These are phyloP conservation scores for Anoncus sp. DNA, from an alignment of 2,888 invertebrate species.

Conservation along the genomic window DNA sequence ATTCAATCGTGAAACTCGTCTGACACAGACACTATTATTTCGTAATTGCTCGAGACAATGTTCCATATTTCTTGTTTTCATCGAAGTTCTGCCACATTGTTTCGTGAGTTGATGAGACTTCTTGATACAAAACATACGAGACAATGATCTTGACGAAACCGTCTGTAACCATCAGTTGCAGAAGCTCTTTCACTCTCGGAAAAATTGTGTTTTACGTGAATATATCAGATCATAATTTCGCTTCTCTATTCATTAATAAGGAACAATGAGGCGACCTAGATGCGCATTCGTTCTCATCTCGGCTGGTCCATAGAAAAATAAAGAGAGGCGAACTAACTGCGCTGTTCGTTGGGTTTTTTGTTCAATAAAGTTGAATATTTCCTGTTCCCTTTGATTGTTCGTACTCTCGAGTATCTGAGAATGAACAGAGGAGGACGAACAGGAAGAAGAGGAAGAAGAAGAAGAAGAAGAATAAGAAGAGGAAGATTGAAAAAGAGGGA, in stretches of 20 bases:
- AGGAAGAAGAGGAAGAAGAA: constrained; percentile 11
- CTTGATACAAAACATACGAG: too few species aligned
- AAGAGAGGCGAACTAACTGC: constrained; percentile 18
- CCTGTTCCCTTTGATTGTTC: neutral
- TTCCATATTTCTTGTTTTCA: neutral
- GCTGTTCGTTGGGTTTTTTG: constrained; percentile 8
- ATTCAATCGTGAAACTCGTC: constrained; percentile 1
- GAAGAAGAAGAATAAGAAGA: constrained; percentile 37
- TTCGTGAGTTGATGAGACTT: neutral
- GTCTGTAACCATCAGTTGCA: constrained; percentile 4
- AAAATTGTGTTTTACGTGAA: too few species aligned
- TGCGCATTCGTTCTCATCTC: constrained; percentile 17
- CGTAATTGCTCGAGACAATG: constrained; percentile 11
- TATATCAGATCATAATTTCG: constrained; percentile 13
- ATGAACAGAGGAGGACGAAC: constrained; percentile 14
- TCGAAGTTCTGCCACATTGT: neutral
- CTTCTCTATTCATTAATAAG: constrained; percentile 47
- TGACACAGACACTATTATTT: neutral
- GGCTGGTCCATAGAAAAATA: constrained; percentile 24
- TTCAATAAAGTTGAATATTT: constrained; percentile 21
- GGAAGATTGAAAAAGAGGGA: constrained; percentile 26
- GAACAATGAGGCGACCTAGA: constrained; percentile 54
- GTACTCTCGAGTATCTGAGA: constrained; percentile 5
- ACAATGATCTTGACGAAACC: constrained; percentile 12
- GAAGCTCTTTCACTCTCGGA: neutral